Base-by-base conservation (phyloP, 1,140 invertebrate species). In the Phymorhynchus buccinoides region DNA sequence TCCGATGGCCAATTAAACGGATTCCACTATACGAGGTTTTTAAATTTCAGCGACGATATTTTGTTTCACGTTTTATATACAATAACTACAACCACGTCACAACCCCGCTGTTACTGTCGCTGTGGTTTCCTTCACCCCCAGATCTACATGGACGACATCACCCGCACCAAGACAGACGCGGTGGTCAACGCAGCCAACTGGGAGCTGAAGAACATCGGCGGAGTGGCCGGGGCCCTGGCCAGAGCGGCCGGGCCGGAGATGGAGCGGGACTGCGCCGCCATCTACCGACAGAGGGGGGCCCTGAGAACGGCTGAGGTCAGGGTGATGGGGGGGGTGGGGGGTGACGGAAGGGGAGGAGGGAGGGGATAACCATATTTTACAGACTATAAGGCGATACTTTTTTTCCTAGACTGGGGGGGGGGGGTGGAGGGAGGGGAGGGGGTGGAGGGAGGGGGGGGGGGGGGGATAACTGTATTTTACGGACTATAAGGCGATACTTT, bases 161-260 rank as follows among this genome's bases (percentile, higher is more conserved):
- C 85, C 3, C 86, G 85, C 37, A 84, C 86, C 1, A 79, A 86
- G 44, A 86, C 86, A 22, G 80, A 78, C 7, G 88, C 82, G 1
- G 85, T 90, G 52, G 90, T 90, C 4, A 90, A 88, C 86, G 86
- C 90, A 44, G 89, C 90, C n/a, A 90, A 90, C 86, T 80, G 85
- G 42, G 78, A 84, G 41, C 83, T 90, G 12, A 32, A 56, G 39
- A 82, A 90, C 77, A 86, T 75, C 3, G 88, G 87, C 22, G 89
- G 89, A 1, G 87, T 89, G 30, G 88, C 89, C n/a, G 85, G 85
- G 16, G 86, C 88, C 22, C 87, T 90, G 30, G 86, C 87, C n/a
- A 86, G 75, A 79, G 89, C 89, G 66, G 89, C 89, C 12, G 86
- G 88, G 37, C 80, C 83, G 22, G 52, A 85, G 48, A 81, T 90